Base-by-base conservation (phyloP, 92 coral and sea anemone species). In the Parazoanthus atlanticus region DNA sequence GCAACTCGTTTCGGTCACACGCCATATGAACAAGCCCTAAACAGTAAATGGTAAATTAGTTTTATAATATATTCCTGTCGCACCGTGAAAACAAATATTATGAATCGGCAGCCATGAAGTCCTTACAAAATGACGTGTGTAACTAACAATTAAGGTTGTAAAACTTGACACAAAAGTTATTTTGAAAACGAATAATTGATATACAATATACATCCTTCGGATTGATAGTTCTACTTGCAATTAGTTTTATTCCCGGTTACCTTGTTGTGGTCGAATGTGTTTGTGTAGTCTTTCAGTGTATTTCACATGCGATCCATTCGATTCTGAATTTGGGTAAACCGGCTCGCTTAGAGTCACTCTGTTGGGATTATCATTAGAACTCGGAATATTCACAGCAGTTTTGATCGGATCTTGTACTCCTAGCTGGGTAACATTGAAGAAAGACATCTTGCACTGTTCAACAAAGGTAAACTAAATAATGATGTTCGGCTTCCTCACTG, bases 271-370 rank as follows among this genome's bases (percentile, higher is more conserved):
- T 64, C 99, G 90, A 72, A 94, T 96, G 93, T 97, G 98, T 84
- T 97, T 97, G 84, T 95, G 94, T 38, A 97, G 93, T 80, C 98
- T 92, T 75, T 92, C 79, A 19, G 99, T 95, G 92, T 97, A 97
- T 71, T 94, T 94, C 46, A 94, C 98, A 79, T 97, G 86, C 26
- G 99, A 97, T 30, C 99, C 98, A 74, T 93, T 94, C 28, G 99
- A 98, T 84, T 95, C 95, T 21, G 99, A 97, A 94, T 97, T 97
- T 33, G 98, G 98, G 65, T 92, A 92, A 10, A 94, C 97, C 3
- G 96, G 94, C 61, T 94, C 96, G 54, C 91, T 93, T 4, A 92
- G 83, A 54, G 93, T 78, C 13, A 96, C 88, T 76, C 95, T 90
- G 28, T 69, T 86, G 7, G 91, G 89, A 19, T 47, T 38, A 46